A percentile compares a stretch with the other conserved stretches of the same genome.
Evolutionary conservation across 2,797 vertebrate species (phyloP).

Genomic region (Calcarius lapponicus): DNA sequence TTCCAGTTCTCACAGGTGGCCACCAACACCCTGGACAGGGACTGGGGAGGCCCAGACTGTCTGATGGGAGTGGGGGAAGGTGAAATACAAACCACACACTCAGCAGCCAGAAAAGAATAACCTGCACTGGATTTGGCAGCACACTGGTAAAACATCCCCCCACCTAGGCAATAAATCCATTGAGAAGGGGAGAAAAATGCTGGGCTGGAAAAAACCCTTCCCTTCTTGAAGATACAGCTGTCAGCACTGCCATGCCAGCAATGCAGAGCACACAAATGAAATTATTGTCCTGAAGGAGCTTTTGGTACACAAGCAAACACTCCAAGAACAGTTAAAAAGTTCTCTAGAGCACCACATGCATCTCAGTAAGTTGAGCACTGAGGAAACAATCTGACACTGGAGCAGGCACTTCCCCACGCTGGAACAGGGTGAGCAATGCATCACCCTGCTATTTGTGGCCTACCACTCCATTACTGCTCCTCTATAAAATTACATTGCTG

Average conservation of each 20-base stretch:
- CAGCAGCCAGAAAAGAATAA: not conserved
- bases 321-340: not conserved
- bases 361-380: not conserved
- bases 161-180: not conserved
- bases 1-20: not conserved
- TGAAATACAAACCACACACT: not conserved
- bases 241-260: not conserved
- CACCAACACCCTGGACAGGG: not conserved
- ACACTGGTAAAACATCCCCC: not conserved
- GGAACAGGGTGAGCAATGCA: not conserved
- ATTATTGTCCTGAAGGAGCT: not conserved
- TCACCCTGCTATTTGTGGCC: slow-evolving; percentile 19
- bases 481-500: slow-evolving; percentile 72
- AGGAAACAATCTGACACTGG: not conserved
- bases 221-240: not conserved
- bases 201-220: not conserved
- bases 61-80: not conserved
- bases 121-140: not conserved
- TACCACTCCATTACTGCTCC: slow-evolving; percentile 40
- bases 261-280: not conserved
- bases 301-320: not conserved
- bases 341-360: not conserved
- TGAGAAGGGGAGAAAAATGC: not conserved
- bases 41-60: not conserved
- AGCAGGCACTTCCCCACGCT: not conserved